phyloP scores from a whole-genome alignment of 2,797 vertebrate genomes.

The Lutra lutra region DNA sequence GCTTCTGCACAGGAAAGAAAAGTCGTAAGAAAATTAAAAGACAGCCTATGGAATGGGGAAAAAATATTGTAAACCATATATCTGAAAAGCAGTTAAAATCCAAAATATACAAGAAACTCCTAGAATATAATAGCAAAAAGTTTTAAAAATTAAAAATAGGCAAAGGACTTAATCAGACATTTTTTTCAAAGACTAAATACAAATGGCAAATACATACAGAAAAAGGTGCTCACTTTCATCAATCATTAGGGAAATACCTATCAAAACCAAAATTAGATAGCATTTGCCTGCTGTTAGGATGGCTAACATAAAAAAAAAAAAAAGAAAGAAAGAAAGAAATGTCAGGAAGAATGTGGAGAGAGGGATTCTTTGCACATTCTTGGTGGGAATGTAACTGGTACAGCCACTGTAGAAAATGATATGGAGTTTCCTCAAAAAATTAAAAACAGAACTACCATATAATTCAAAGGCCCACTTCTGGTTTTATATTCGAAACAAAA shows the following conservation, averaged over 20 bases:
- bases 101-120: background rate
- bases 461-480: background rate
- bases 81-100: background rate
- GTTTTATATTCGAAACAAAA: background rate
- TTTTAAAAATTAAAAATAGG: background rate
- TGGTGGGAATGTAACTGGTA: background rate
- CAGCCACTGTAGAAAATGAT: background rate
- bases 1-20: background rate
- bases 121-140: background rate
- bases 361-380: background rate
- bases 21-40: background rate
- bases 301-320: background rate
- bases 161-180: background rate
- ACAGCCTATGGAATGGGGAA: background rate
- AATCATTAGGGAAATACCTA: background rate
- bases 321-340: background rate
- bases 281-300: background rate
- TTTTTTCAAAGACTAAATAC: background rate
- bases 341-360: background rate
- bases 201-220: background rate
- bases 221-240: background rate
- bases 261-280: background rate
- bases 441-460: background rate
- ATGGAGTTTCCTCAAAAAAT: background rate
- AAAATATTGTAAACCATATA: background rate